A percentile compares a stretch with the other conserved stretches of the same genome.
Evolutionary conservation across 2,797 vertebrate species (phyloP).

Genomic region (Myoxocephalus aenaeus): DNA sequence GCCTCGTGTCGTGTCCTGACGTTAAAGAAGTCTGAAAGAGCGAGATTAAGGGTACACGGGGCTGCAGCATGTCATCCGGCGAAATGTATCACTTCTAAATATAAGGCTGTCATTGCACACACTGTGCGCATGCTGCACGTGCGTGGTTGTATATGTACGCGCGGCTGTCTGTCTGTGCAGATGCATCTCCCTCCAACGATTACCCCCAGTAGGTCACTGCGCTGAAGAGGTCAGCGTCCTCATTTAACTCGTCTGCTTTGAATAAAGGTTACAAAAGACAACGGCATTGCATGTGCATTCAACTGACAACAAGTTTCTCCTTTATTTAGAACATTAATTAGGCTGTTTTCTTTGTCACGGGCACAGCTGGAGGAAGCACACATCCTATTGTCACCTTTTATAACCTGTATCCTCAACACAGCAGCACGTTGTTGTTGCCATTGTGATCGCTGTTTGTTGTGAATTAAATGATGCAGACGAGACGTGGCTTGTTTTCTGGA

Average conservation of each 20-base stretch:
- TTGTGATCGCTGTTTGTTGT: slow-evolving; percentile 21
- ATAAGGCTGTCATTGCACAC: slow-evolving; percentile 38
- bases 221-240: slow-evolving; percentile 17
- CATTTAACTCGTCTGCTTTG: slow-evolving; percentile 27
- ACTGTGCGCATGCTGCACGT: not conserved
- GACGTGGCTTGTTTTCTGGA: slow-evolving; percentile 6
- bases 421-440: not conserved
- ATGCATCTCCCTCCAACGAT: slow-evolving; percentile 13
- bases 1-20: slow-evolving; percentile 23
- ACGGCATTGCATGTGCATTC: not conserved
- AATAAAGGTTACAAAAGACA: slow-evolving; percentile 19
- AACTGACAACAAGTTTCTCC: slow-evolving; percentile 1
- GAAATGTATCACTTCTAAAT: slow-evolving; percentile 57
- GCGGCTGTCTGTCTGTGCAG: slow-evolving; percentile 3
- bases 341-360: not conserved
- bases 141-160: not conserved
- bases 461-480: slow-evolving; percentile 38
- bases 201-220: not conserved
- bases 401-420: not conserved
- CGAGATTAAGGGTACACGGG: slow-evolving; percentile 47
- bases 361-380: not conserved
- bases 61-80: slow-evolving; percentile 25
- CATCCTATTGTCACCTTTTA: slow-evolving; percentile 1
- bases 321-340: slow-evolving; percentile 13
- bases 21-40: slow-evolving; percentile 39